Evolutionary conservation across 2,888 invertebrate genomes (phyloP), one percentile per base, ranked within the genome.

Genomic region (Drosophila prostipennis): DNA sequence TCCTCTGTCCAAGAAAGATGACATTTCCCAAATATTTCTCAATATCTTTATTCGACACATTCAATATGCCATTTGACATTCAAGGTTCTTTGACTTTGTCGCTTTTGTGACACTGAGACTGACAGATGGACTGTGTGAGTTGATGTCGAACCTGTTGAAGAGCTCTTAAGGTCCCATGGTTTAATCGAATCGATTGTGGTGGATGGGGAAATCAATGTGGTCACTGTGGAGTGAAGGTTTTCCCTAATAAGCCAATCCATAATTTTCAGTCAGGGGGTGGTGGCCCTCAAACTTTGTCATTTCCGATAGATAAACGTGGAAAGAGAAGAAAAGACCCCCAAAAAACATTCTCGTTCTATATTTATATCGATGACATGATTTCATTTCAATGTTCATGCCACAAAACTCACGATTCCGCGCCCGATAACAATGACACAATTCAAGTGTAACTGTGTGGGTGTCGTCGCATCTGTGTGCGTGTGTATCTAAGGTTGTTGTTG

Each of bases 301-400:
- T 61, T 71, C 60, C 70, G 56, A 65, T 70, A 49, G 68, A 72
- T 43, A 55, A 49, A 59, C n/a, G n/a, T 34, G 36, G 11, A 11
- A 11, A 11, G 40, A 19, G 23, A 19, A 14, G 36, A 53, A 32
- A 57, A 46, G 39, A 37, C 26, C 51, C 52, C 19, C 16, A 53
- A 54, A 51, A 46, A 49, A 51, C 54, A 60, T 63, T 40, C 45
- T 42, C 52, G 72, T 51, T 71, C 72, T 72, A 74, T 72, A 72
- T 74, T 74, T 74, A 61, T 76, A 76, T 76, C 65, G 75, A 72
- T 80, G 80, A 80, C 79, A 81, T 79, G 77, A 80, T 78, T 81
- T 76, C 72, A 79, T 74, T 80, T 79, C 75, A 76, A 74, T 79
- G 77, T 79, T 77, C 75, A 75, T 77, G 72, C 68, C 77, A 70